Base-by-base conservation (phyloP, 2,113 vertebrate genomes). In the Turdus rufiventris region DNA sequence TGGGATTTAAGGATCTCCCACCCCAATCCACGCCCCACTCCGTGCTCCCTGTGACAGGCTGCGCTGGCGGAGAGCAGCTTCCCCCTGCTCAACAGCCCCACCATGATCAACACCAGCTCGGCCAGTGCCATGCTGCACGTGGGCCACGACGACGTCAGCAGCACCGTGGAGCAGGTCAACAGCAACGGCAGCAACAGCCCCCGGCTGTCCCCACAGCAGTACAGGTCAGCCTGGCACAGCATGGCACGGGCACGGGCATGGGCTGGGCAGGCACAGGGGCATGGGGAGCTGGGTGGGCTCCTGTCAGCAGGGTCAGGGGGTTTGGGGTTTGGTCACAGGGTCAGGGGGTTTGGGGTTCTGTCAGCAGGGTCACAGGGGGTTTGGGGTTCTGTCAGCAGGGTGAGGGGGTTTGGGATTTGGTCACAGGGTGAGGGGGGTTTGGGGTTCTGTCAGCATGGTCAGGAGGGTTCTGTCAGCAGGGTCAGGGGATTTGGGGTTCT, bases 131-230 rank as follows among this genome's bases (percentile, higher is more conserved):
- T 99, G 98, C 98, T 99, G 96, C 99, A 99, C 70, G 98, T 99
- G 96, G 98, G 98, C 96, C 99, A 99, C 28, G 99, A 99, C 48
- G 99, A 99, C 15, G 98, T 99, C 96, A 99, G 99, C 95, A 99
- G 99, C 97, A 99, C 99, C 2, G 98, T 99, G 97, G 99, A 99
- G 96, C 99, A 99, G 85, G 98, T 99, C 96, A 98, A 99, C 98
- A 99, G 99, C 97, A 99, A 99, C 5, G 99, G 99, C 93, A 99
- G 99, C 98, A 99, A 98, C 98, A 99, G 98, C 98, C 99, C 99
- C 2, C 99, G 98, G 31, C 99, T 99, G 86, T 99, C 99, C 97
- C 99, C 99, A 0, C 98, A 99, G 72, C 99, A 99, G 98, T 99
- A 99, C 97, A 99, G 99, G 99, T 99, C 96, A 96, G 98, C 77